Evolutionary conservation across 1,140 invertebrate genomes (phyloP).

Genomic region (Apis laboriosa): DNA sequence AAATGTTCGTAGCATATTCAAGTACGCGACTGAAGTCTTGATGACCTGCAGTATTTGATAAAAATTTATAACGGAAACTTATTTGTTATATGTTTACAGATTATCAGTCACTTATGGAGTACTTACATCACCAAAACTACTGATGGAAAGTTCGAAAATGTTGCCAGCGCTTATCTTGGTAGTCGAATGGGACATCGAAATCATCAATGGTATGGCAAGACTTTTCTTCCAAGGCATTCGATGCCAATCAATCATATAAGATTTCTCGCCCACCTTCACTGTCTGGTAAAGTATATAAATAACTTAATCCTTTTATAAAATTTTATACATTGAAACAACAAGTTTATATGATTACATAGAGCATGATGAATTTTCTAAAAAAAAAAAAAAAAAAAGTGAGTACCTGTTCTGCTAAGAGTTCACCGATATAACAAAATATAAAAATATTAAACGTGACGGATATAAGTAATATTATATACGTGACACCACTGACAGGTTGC

Average conservation of each 20-base stretch:
- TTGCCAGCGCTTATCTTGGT: slow-evolving; percentile 61
- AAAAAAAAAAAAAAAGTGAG: no score
- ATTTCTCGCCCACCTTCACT: slow-evolving; percentile 49
- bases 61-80: slow-evolving; percentile 1
- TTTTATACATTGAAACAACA: no score
- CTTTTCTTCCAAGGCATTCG: slow-evolving; percentile 48
- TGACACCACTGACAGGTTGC: slow-evolving; percentile 21
- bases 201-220: slow-evolving; percentile 54
- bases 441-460: slow-evolving; percentile 67
- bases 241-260: slow-evolving; percentile 65
- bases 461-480: slow-evolving; percentile 46
- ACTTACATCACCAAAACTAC: slow-evolving; percentile 66
- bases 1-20: slow-evolving; percentile 46
- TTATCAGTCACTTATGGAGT: background rate
- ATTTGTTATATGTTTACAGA: background rate
- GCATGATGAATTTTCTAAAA: no score
- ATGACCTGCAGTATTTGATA: slow-evolving; percentile 28
- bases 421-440: slow-evolving; percentile 69
- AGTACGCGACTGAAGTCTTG: slow-evolving; percentile 47
- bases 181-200: slow-evolving; percentile 58
- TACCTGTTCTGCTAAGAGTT: slow-evolving; percentile 65
- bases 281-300: slow-evolving; percentile 40
- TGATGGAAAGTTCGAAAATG: slow-evolving; percentile 57
- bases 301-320: no score
- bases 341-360: no score